Percentiles rank a stretch among this genome's conserved stretches.
These are phyloP conservation scores for Mormyrus iriodes DNA, from an alignment of 2,113 vertebrate genomes.

Conservation along the genomic window DNA sequence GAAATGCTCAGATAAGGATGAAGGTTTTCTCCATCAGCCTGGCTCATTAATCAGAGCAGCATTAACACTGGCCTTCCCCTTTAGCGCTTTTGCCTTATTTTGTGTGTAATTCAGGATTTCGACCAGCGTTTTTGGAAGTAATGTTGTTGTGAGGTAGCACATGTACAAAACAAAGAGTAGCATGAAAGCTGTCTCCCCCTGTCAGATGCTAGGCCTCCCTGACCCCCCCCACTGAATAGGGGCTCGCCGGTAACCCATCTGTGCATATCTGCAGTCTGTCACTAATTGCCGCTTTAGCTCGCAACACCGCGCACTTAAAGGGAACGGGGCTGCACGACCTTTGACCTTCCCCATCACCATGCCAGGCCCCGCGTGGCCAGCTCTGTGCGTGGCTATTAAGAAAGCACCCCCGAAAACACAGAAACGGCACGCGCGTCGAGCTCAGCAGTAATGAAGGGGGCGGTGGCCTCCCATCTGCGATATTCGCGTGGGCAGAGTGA, in stretches of 20 bases:
- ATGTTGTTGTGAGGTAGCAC: not conserved
- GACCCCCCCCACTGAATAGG: not conserved
- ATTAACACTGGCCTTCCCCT: not conserved
- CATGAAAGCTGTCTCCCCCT: not conserved
- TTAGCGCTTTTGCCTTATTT: not conserved
- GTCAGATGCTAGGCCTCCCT: not conserved
- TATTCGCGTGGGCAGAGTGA: not conserved
- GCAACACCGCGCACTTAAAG: not conserved
- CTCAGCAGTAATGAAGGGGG: not conserved
- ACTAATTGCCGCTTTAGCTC: conserved; percentile 6
- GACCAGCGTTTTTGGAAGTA: not conserved
- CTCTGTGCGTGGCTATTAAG: not conserved
- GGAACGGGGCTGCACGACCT: not conserved
- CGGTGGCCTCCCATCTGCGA: not conserved
- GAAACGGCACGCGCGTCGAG: not conserved
- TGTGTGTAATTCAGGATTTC: not conserved
- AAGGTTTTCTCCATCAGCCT: not conserved
- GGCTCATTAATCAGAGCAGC: not conserved
- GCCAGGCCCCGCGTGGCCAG: not conserved
- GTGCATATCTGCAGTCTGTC: not conserved
- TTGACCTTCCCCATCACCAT: not conserved
- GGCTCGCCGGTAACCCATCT: not conserved
- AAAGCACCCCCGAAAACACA: not conserved
- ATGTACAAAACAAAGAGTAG: not conserved
- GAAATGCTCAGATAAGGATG: not conserved